phyloP scores from a whole-genome alignment of 2,113 vertebrate species.

The Xiphophorus hellerii region DNA sequence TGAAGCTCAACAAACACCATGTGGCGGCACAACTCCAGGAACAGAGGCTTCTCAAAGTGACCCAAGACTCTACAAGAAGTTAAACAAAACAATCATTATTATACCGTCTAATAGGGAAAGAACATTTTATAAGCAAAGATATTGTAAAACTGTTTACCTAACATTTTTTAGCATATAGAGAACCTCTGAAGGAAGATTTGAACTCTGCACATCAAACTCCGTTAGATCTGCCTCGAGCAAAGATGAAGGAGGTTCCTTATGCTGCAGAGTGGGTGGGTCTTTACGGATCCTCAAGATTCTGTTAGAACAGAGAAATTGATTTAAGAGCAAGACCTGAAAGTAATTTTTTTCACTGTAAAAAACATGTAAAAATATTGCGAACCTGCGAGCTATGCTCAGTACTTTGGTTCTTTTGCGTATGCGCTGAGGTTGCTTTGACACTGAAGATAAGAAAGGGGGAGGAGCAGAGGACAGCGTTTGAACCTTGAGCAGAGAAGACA shows the following conservation, averaged over 20 bases:
- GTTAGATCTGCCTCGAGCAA: conserved; percentile 94
- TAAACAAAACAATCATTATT: conserved; percentile 10
- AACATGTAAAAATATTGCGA: conserved; percentile 16
- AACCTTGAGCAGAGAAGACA: conserved; percentile 78
- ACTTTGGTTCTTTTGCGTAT: conserved; percentile 90
- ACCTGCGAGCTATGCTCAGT: conserved; percentile 93
- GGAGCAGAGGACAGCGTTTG: conserved; percentile 84
- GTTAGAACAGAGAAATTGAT: neutral
- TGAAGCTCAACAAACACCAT: conserved; percentile 94
- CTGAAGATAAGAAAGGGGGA: conserved; percentile 65
- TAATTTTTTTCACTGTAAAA: neutral
- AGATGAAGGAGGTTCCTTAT: conserved; percentile 93
- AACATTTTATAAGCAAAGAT: neutral
- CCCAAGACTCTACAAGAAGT: conserved; percentile 87
- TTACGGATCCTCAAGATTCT: conserved; percentile 93
- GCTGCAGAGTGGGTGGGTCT: conserved; percentile 92
- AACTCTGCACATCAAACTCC: conserved; percentile 94
- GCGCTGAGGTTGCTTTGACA: conserved; percentile 83
- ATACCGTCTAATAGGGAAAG: neutral
- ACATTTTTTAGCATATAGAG: conserved; percentile 98
- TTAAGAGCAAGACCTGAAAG: neutral
- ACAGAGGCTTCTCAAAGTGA: conserved; percentile 97
- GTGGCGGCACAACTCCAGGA: conserved; percentile 96
- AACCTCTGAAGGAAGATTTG: conserved; percentile 92
- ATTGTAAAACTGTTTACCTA: conserved; percentile 66